Base-by-base conservation (phyloP, 1,140 invertebrate species). In the Galleria mellonella region DNA sequence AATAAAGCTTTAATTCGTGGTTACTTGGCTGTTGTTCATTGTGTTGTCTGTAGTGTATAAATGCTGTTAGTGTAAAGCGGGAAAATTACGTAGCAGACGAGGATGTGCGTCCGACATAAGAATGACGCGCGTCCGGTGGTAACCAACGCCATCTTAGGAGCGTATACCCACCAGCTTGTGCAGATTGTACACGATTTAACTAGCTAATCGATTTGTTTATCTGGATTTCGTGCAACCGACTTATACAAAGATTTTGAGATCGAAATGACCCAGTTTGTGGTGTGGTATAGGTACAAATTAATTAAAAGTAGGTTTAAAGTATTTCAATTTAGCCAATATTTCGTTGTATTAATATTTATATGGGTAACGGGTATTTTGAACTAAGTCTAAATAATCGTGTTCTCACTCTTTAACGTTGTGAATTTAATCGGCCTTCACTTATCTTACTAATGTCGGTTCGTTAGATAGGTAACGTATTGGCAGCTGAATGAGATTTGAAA, bases 81-180 rank as follows among this genome's bases (percentile, higher is more conserved):
- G 62, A 63, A 68, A 74, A 78, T 71, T 74, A 73, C 58, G 55
- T 60, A 61, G 54, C 50, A 55, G 62, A 62, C 43, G 67, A 69
- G 76, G 76, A 83, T 78, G 73, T 77, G 68, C 74, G 76, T 81
- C 67, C 59, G 73, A 74, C 58, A 51, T 78, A 72, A 83, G 69
- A 55, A 51, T 83, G 75, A 83, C 74, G 75, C 61, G 62, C 57
- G 64, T 81, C 78, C 78, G 67, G 61, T 42, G 50, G 40, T 45
- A 50, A 53, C 50, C 66, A 55, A 56, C 57, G 43, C 65, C 71
- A 69, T 73, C 66, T 70, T 70, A 55, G 57, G 41, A 49, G 51
- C 45, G 42, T 27, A 11, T 12, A 32, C 42, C 43, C 42, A 14
- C n/a, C 50, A 31, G 43, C 33, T 11, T 53, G 17, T 2, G 37